Percentiles rank a stretch among this genome's conserved stretches.
Conservation (phyloP, 2,797 vertebrate genomes). For the Chelon auratus region DNA sequence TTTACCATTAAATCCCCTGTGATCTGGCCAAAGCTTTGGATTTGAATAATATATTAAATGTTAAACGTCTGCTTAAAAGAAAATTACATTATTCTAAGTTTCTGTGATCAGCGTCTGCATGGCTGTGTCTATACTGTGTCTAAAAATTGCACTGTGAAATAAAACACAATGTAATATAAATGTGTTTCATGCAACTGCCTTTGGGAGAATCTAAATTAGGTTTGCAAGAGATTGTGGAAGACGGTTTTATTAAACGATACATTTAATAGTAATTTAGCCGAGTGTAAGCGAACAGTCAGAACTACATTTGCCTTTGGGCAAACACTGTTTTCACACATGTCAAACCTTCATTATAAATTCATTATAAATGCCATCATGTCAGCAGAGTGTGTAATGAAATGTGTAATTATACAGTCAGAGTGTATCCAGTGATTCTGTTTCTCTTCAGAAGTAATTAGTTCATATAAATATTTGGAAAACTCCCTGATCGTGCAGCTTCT, state of each 20-base stretch:
- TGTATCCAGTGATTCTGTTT: conserved; percentile 8
- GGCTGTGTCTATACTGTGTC: neutral
- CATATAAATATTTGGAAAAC: conserved; percentile 32
- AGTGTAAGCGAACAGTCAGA: neutral
- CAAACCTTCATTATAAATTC: conserved; percentile 45
- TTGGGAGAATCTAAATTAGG: neutral
- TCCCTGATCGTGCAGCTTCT: conserved; percentile 37
- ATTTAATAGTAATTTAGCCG: conserved; percentile 10
- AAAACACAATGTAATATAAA: neutral
- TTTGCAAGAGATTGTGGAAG: neutral
- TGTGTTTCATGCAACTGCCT: neutral
- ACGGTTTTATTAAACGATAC: conserved; percentile 2
- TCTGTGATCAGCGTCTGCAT: neutral
- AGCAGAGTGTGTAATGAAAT: conserved; percentile 25
- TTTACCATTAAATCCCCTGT: neutral
- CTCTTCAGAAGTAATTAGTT: conserved; percentile 18
- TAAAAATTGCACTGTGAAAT: neutral
- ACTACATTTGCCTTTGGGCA: conserved; percentile 30
- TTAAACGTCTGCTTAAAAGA: neutral
- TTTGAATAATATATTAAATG: neutral
- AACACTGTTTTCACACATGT: conserved; percentile 35
- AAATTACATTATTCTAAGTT: neutral
- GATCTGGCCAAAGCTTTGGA: neutral
- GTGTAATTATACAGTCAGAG: conserved; percentile 23
- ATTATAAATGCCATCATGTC: conserved; percentile 43